Base-by-base conservation (phyloP, 37 sponge, comb jelly and placozoan species). In the Beroe forskalii region DNA sequence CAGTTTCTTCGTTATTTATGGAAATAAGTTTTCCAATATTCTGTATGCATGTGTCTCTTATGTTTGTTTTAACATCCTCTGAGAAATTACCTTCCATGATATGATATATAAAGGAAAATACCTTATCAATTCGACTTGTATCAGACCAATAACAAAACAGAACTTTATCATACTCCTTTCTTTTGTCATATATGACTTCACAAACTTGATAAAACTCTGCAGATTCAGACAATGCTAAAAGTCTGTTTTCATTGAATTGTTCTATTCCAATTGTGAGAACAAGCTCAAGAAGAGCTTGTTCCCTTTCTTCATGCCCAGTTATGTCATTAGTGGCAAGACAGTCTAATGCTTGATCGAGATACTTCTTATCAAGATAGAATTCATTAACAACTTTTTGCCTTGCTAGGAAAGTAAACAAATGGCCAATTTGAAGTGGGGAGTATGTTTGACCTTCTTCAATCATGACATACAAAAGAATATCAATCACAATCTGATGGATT, bases 401-500 rank as follows among this genome's bases (percentile, higher is more conserved):
- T 1, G 86, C 86, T 44, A 80, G 40, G 48, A 80, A 80, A 3
- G 86, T 80, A 24, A 80, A 80, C 6, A 80, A 30, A 27, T 80
- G 44, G 9, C 86, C 86, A 30, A 80, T 80, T 38, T 80, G 86
- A 0, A 80, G 55, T 23, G 86, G 86, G 20, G 86, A 33, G 27
- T 80, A 80, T 1, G 28, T 38, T 3, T 44, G 44, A 12, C 86
- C 86, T 48, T 80, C 86, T 25, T 80, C 86, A 44, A 80, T 80
- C 86, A 80, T 80, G 30, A 80, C 86, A 80, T 80, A 38, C 55
- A 80, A 37, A 1, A 80, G 86, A 44, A 80, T 80, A 42, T 80
- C 86, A 80, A 80, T 80, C n/a, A 80, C 86, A 24, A 80, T 80
- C 28, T 80, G 86, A 24, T 80, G 86, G 1, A 80, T 80, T 44